Base-by-base conservation (phyloP, 2,888 invertebrate species). In the Atrina japonica region DNA sequence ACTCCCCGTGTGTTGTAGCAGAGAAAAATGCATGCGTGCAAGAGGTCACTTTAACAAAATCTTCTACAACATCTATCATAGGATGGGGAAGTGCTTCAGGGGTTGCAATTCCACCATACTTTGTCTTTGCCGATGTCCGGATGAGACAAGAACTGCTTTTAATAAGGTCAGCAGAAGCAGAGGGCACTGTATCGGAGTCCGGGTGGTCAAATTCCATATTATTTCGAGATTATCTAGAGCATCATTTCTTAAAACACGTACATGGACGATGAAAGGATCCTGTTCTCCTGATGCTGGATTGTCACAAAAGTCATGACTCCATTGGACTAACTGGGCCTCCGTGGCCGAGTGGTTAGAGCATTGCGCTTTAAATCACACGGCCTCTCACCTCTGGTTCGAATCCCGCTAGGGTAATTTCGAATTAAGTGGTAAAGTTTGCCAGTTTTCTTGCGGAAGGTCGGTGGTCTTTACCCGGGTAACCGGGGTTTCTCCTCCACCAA, bases 51-150 rank as follows among this genome's bases (percentile, higher is more conserved):
- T 29, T 50, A 52, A 9, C 40, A 2, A 58, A 41, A 18, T 63
- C 50, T 3, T 41, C 52, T 16, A 53, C 53, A n/a, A 41, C 27
- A 0, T 40, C 53, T 27, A 27, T 64, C 6, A 25, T 64, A 18
- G 64, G 43, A 53, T 64, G 53, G 40, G 64, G 53, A 14, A 64
- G 53, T 41, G 52, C 53, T 2, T 21, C 64, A 40, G 41, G 53
- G 21, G n/a, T 29, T 14, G 41, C 41, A n/a, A 58, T 73, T 14
- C 71, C 66, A 5, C 58, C 73, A 21, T 71, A 30, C 63, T 77
- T 74, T 67, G 66, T 74, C 11, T 76, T 77, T 53, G 55, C 71
- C 11, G 76, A 67, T 1, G 71, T 61, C 16, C 29, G 66, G 18
- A 71, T 76, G 76, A 41, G 16, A 1, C 52, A 52, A 7, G 56